Conservation (phyloP, 2,888 invertebrate species). For the Nymphalis urticae region DNA sequence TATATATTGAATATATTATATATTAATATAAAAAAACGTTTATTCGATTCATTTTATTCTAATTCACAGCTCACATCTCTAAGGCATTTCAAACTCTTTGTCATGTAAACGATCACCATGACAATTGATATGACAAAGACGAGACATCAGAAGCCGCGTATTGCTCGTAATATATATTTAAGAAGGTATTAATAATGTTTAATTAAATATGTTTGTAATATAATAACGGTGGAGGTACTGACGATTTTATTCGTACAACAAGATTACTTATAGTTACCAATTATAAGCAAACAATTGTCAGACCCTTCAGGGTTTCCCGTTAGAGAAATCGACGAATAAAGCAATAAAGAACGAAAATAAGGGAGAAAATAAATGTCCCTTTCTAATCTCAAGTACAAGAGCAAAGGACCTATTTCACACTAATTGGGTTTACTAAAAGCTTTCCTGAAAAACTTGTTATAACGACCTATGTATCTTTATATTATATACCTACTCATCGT, state of each 20-base stretch:
- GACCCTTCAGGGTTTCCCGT: slow-evolving; percentile 16
- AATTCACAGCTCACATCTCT: too few relatives aligned
- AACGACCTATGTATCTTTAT: slow-evolving; percentile 30
- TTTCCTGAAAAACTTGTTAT: slow-evolving; percentile 43
- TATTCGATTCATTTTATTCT: too few relatives aligned
- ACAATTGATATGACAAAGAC: too few relatives aligned
- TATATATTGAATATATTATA: too few relatives aligned
- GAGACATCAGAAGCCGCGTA: too few relatives aligned
- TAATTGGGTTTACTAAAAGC: slow-evolving; percentile 49
- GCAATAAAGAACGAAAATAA: slow-evolving; percentile 40
- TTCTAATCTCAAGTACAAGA: slow-evolving; percentile 44
- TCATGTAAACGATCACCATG: too few relatives aligned
- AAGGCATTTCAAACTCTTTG: too few relatives aligned
- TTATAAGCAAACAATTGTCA: slow-evolving; percentile 15
- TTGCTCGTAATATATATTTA: too few relatives aligned
- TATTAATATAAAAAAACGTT: too few relatives aligned
- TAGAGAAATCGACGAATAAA: slow-evolving; percentile 22
- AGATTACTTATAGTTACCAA: slow-evolving; percentile 2
- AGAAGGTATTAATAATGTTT: too few relatives aligned
- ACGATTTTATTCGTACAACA: neutral
- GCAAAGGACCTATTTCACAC: slow-evolving; percentile 44
- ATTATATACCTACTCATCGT: neutral
- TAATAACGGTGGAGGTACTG: too few relatives aligned
- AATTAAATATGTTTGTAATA: too few relatives aligned
- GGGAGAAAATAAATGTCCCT: slow-evolving; percentile 41